A percentile compares a stretch with the other conserved stretches of the same genome.
phyloP scores from a whole-genome alignment of 2,888 invertebrate species.

The Caenorhabditis imperialis region DNA sequence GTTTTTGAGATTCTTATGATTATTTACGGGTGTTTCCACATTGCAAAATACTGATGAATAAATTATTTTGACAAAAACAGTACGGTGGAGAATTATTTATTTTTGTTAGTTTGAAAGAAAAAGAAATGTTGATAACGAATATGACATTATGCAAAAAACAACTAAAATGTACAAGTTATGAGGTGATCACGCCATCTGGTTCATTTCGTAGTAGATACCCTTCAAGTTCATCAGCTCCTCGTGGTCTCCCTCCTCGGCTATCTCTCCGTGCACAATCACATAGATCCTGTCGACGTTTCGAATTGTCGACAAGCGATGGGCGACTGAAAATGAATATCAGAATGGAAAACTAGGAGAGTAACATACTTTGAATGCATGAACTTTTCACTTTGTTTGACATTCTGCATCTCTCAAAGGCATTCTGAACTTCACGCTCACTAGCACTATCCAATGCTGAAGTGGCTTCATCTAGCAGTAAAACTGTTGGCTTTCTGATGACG shows the following conservation, averaged over 20 bases:
- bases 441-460: constrained; percentile 74
- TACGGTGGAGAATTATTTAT: no score
- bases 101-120: no score
- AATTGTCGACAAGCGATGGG: constrained; percentile 81
- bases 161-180: constrained; percentile 25
- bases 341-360: neutral
- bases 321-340: no score
- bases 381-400: constrained; percentile 55
- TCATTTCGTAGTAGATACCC: constrained; percentile 75
- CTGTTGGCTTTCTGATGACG: constrained; percentile 81
- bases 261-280: constrained; percentile 79
- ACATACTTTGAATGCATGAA: constrained; percentile 71
- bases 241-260: constrained; percentile 69
- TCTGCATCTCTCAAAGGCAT: constrained; percentile 47
- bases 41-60: constrained; percentile 34
- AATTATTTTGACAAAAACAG: constrained; percentile 18
- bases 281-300: constrained; percentile 80
- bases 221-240: constrained; percentile 68
- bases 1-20: constrained; percentile 44
- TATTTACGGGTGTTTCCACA: constrained; percentile 14
- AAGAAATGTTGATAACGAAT: neutral
- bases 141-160: constrained; percentile 1
- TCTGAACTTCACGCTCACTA: constrained; percentile 65
- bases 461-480: constrained; percentile 75
- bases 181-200: constrained; percentile 49